Base-by-base conservation (phyloP, 2,797 vertebrate genomes). In the Chloroceryle amazona region DNA sequence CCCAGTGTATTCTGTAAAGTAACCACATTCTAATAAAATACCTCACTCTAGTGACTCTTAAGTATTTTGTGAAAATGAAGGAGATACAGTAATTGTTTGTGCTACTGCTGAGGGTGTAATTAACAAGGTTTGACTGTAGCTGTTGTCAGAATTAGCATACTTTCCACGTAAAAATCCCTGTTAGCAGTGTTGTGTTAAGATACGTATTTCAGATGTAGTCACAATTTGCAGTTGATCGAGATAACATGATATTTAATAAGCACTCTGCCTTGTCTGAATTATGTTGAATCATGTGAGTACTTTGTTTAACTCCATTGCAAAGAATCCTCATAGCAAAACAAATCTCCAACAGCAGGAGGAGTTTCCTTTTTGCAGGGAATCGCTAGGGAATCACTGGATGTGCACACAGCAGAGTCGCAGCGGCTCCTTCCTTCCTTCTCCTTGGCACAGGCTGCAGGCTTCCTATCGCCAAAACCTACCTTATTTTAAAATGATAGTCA, bases 11-110 rank as follows among this genome's bases (percentile, higher is more conserved):
- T 94, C 74, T 71, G 31, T 74, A 88, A 76, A 82, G 78, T 90
- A 92, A 92, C 75, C 29, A 46, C 67, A 37, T 72, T 80, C 75
- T 81, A 86, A 89, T 84, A 91, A 90, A 93, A 86, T 74, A 74
- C 74, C 75, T 95, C 66, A 82, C 37, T 76, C 57, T 72, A 91
- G 81, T 0, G 10, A 81, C 83, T 80, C 67, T 37, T 76, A 81
- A 83, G 65, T 87, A 79, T 74, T 87, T 86, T 72, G 49, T 74
- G 90, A 83, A 90, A 89, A 87, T 0, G 4, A 89, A 92, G 68
- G 78, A 93, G 91, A 83, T 86, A 62, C 31, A 65, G 52, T 93
- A 87, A 96, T 93, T 93, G 90, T 95, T 95, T 95, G 91, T 93
- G 49, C 67, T 92, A 11, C 61, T 96, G 89, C 75, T 89, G 79